Percentiles rank a stretch among this genome's conserved stretches.
Evolutionary conservation across 2,113 vertebrate species (phyloP).

Genomic region (Tragelaphus strepsiceros): DNA sequence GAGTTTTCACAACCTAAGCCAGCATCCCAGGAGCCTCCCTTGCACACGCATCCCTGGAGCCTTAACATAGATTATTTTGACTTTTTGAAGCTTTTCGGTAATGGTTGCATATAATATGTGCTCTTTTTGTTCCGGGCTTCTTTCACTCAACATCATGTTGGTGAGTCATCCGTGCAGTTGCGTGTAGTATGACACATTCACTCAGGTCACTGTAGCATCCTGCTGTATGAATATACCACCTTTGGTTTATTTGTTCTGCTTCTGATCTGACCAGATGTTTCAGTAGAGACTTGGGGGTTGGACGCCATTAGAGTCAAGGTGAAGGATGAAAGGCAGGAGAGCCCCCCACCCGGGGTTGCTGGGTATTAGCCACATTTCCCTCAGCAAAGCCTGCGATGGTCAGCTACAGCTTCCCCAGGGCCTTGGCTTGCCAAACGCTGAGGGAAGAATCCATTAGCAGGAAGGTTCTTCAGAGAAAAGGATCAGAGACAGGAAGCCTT

Average conservation of each 20-base stretch:
- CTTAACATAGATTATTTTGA: not conserved
- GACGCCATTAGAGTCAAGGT: not conserved
- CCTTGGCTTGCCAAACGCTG: not conserved
- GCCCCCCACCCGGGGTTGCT: accelerated
- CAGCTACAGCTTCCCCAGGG: not conserved
- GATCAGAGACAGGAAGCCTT: not conserved
- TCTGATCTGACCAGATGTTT: not conserved
- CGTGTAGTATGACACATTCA: not conserved
- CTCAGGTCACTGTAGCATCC: too few relatives aligned
- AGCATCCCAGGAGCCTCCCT: not conserved
- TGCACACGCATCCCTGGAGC: not conserved
- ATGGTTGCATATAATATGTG: not conserved
- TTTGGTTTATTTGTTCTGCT: not conserved
- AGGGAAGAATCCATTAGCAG: not conserved
- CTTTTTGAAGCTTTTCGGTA: not conserved
- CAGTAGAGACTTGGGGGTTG: not conserved
- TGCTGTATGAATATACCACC: too few relatives aligned
- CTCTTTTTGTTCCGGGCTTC: not conserved
- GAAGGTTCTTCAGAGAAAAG: not conserved
- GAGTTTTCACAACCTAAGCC: not conserved
- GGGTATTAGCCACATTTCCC: not conserved
- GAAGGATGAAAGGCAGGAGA: not conserved
- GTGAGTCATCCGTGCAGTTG: not conserved
- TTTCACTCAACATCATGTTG: not conserved
- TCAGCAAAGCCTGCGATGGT: not conserved